Conservation (phyloP, 2,113 vertebrate species). For the Phodopus roborovskii region DNA sequence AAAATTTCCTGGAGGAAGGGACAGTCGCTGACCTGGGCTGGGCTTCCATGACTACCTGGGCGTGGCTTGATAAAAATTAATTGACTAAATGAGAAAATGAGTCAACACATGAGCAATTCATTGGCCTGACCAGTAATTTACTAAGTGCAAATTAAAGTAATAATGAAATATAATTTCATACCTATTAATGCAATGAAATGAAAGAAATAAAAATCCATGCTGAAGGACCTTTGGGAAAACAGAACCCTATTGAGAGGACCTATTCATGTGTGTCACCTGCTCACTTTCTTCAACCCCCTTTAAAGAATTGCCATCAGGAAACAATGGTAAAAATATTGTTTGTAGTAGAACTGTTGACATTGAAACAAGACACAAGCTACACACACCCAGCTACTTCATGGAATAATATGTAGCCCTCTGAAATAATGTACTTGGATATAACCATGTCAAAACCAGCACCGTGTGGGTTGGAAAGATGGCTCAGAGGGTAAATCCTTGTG, state of each 20-base stretch:
- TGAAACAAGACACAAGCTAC: slow-evolving; percentile 3
- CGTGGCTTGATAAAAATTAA: slow-evolving; percentile 28
- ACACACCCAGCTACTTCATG: neutral
- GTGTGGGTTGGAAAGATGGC: too few relatives aligned
- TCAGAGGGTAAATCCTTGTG: neutral
- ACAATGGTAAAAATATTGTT: neutral
- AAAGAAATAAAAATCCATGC: slow-evolving; percentile 37
- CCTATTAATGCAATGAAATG: slow-evolving; percentile 46
- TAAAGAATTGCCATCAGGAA: neutral
- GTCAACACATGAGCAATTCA: slow-evolving; percentile 10
- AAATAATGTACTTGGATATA: neutral
- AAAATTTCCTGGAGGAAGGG: neutral
- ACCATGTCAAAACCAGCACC: neutral
- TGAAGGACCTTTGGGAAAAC: neutral
- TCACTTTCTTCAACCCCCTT: slow-evolving; percentile 20
- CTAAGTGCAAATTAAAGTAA: slow-evolving; percentile 37
- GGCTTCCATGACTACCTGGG: neutral
- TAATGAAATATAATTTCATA: slow-evolving; percentile 29
- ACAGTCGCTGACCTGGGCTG: neutral
- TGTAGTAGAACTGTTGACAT: neutral
- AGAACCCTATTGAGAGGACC: neutral
- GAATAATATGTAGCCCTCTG: neutral
- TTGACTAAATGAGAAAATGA: slow-evolving; percentile 20
- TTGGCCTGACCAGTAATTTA: slow-evolving; percentile 16
- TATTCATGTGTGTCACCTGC: neutral